These are phyloP conservation scores for Hedychridium roseum DNA, from an alignment of 2,888 invertebrate species.

Conservation along the genomic window DNA sequence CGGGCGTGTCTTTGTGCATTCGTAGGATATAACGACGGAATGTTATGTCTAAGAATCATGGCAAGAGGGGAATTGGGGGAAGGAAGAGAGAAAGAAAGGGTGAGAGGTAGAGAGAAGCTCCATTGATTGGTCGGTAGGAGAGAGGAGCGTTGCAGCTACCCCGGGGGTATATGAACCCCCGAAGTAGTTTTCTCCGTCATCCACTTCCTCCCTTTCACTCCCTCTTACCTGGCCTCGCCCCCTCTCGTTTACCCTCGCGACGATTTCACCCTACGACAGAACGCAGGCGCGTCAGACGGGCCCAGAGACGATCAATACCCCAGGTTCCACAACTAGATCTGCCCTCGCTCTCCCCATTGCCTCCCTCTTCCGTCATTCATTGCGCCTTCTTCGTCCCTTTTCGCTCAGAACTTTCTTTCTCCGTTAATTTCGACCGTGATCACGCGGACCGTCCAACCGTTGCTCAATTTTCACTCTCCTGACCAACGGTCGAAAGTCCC, in stretches of 20 bases:
- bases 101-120: slow-evolving; percentile 47
- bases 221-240: slow-evolving; percentile 21
- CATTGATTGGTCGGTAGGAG: slow-evolving; percentile 58
- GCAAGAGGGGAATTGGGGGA: slow-evolving; percentile 1
- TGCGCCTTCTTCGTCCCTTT: no score
- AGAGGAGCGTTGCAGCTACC: slow-evolving; percentile 53
- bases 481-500: no score
- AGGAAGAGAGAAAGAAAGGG: slow-evolving; percentile 24
- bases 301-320: slow-evolving; percentile 61
- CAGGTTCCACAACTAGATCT: slow-evolving; percentile 41
- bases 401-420: no score
- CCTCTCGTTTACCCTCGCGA: slow-evolving; percentile 35
- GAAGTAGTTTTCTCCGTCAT: slow-evolving; percentile 36
- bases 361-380: not conserved
- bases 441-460: no score
- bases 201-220: slow-evolving; percentile 21
- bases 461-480: no score
- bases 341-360: slow-evolving; percentile 20
- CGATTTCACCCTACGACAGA: slow-evolving; percentile 46
- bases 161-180: slow-evolving; percentile 59
- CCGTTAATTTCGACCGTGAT: no score
- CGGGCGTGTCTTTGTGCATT: no score
- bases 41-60: no score
- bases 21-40: no score
- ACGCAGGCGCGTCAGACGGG: slow-evolving; percentile 61